phyloP scores from a whole-genome alignment of 1,140 invertebrate genomes.

The Temnothorax curvispinosus region DNA sequence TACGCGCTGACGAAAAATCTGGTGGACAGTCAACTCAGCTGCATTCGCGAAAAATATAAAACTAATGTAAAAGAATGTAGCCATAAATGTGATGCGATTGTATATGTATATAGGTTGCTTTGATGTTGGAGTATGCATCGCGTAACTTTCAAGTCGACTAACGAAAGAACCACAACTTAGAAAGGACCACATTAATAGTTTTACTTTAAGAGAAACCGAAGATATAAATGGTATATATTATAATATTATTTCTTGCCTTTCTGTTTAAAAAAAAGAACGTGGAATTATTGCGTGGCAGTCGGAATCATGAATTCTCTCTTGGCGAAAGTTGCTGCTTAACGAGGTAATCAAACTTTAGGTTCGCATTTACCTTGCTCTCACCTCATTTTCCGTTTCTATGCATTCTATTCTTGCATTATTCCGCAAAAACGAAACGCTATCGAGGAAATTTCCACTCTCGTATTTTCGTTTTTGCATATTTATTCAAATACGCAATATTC shows the following conservation, averaged over 20 bases:
- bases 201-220: not conserved
- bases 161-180: not conserved
- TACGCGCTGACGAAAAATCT: conserved; percentile 47
- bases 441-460: not conserved
- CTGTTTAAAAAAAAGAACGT: not conserved
- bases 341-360: conserved; percentile 52
- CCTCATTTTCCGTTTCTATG: conserved; percentile 26
- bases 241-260: conserved; percentile 11
- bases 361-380: not conserved
- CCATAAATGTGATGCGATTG: not conserved
- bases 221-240: not conserved
- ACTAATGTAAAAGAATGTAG: conserved; percentile 3
- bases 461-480: not conserved
- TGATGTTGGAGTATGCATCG: not conserved
- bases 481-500: not conserved
- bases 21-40: conserved; percentile 10
- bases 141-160: not conserved
- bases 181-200: conserved; percentile 13
- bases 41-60: conserved; percentile 4
- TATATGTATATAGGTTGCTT: not conserved
- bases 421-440: conserved; percentile 1
- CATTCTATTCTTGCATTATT: conserved; percentile 17
- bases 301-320: conserved; percentile 22
- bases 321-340: not conserved
- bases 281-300: not conserved